Conservation (phyloP, 2,888 invertebrate species). For the Chirona hameri region DNA sequence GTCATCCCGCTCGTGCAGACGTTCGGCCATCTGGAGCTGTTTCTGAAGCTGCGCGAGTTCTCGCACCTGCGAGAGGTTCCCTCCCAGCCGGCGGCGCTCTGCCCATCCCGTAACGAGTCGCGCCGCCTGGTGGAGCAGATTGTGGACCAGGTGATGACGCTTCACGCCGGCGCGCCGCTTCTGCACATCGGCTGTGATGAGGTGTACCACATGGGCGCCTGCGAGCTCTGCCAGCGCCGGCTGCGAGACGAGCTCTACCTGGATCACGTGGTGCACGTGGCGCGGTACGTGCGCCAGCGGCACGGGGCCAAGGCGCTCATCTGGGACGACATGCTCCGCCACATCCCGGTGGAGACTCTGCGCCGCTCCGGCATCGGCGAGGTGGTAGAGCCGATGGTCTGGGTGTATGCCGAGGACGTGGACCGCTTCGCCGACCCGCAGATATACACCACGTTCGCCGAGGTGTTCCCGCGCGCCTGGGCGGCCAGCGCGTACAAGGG, state of each 20-base stretch:
- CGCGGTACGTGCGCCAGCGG: slow-evolving; percentile 55
- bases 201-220: slow-evolving; percentile 40
- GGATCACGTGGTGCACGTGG: slow-evolving; percentile 59
- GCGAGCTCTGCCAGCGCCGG: slow-evolving; percentile 45
- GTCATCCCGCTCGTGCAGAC: slow-evolving; percentile 56
- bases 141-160: slow-evolving; percentile 45
- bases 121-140: slow-evolving; percentile 44
- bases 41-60: slow-evolving; percentile 68
- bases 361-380: slow-evolving; percentile 60
- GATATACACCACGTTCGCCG: slow-evolving; percentile 54
- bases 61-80: slow-evolving; percentile 62
- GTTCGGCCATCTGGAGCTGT: slow-evolving; percentile 60
- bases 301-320: slow-evolving; percentile 62
- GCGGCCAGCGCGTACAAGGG: slow-evolving; percentile 72
- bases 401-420: slow-evolving; percentile 67
- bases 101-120: slow-evolving; percentile 50
- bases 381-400: slow-evolving; percentile 73
- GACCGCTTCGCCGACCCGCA: slow-evolving; percentile 46
- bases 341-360: slow-evolving; percentile 58
- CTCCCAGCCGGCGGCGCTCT: slow-evolving; percentile 58
- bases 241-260: slow-evolving; percentile 57
- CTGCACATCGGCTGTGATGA: slow-evolving; percentile 54
- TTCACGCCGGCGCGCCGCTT: slow-evolving; percentile 44
- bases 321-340: slow-evolving; percentile 77
- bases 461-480: slow-evolving; percentile 66